Percentiles rank a stretch among this genome's conserved stretches.
phyloP scores from a whole-genome alignment of 2,113 vertebrate genomes.

The Acrocephalus kingi region DNA sequence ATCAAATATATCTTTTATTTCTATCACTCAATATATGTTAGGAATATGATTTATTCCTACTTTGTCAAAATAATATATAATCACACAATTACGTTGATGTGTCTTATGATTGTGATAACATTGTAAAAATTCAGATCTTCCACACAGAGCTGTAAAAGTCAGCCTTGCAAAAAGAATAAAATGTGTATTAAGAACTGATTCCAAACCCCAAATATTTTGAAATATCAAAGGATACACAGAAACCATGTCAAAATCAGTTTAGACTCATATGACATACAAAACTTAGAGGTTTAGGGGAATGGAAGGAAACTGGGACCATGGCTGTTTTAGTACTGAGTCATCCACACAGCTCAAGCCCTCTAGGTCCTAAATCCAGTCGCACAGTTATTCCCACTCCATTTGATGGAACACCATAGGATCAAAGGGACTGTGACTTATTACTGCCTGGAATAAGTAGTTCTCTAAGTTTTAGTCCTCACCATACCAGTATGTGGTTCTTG shows the following conservation, averaged over 20 bases:
- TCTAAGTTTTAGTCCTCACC: background rate
- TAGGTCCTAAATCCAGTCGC: background rate
- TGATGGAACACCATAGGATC: background rate
- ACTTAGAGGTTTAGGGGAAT: background rate
- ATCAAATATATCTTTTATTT: background rate
- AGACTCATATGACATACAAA: background rate
- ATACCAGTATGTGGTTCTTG: background rate
- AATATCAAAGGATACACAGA: background rate
- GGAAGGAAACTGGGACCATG: fast-evolving
- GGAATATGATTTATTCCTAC: background rate
- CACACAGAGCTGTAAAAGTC: background rate
- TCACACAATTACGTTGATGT: background rate
- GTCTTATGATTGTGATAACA: background rate
- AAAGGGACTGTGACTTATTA: background rate
- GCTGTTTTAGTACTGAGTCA: background rate
- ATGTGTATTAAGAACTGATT: background rate
- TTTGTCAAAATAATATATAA: background rate
- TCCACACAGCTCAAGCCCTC: background rate
- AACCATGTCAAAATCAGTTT: background rate
- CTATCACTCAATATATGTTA: background rate
- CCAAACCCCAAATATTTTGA: background rate
- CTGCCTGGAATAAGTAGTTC: background rate
- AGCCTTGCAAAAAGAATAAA: background rate
- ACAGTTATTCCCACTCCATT: background rate
- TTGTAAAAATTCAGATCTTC: background rate